Evolutionary conservation across 35 echinoderm and acorn worm genomes (phyloP), one percentile per base, ranked within the genome.

Genomic region (Lytechinus pictus): DNA sequence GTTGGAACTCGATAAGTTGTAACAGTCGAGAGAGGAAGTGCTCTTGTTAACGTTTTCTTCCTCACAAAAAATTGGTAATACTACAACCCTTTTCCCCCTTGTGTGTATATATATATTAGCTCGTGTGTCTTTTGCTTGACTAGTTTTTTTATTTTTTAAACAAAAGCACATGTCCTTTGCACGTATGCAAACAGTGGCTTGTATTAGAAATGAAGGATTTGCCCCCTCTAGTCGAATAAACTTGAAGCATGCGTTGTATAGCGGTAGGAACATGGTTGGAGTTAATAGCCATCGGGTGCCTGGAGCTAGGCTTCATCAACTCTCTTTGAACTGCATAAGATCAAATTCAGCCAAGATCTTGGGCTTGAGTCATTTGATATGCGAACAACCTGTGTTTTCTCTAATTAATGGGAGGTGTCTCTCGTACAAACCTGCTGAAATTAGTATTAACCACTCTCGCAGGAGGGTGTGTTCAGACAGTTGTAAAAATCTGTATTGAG

Each of bases 101-200:
- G 66, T 79, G 66, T 79, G n/a, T 79, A 79, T 79, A 79, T 79
- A 79, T 79, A 79, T 79, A 79, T 79, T 79, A 79, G 66, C 66
- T 79, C 66, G 66, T 79, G 66, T 79, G 66, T 79, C 66, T 79
- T 79, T 79, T 79, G 66, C 66, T 79, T 79, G 66, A 79, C 66
- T 79, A 79, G 66, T 79, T 79, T 79, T 79, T 79, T 19, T 44
- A 44, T 79, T 79, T 79, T 79, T 4, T n/a, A 79, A 58, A 79
- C 66, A 79, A 79, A 79, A 79, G 66, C 66, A 79, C 66, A 79
- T 79, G 66, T 79, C 66, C 66, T 79, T 79, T 79, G 66, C 66
- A 79, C 66, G n/a, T 79, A 79, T 79, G 66, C 66, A 79, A 24
- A 79, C 33, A 44, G 33, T 44, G 33, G 33, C 66, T 71, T 79